phyloP scores from a whole-genome alignment of 2,113 vertebrate species.

The Alces alces region DNA sequence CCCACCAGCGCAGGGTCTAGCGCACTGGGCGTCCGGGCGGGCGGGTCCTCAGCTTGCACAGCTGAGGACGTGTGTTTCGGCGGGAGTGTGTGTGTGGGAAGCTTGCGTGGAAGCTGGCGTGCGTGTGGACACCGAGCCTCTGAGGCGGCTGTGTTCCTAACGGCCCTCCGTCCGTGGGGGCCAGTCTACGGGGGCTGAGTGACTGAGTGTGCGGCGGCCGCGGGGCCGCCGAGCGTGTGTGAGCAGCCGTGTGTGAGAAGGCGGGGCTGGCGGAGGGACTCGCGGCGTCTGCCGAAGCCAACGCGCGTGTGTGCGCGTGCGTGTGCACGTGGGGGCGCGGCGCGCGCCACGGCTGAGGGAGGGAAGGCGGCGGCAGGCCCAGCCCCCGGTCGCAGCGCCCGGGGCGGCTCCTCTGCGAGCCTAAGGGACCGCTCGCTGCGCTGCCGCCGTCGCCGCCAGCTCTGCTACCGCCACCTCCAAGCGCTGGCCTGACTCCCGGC shows the following conservation, averaged over 20 bases:
- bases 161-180: not conserved
- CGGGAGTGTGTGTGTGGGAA: not conserved
- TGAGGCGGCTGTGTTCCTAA: not conserved
- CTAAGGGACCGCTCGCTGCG: not conserved
- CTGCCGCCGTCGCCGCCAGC: not conserved
- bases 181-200: not conserved
- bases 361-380: not conserved
- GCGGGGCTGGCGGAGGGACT: not conserved
- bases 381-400: conserved; percentile 27
- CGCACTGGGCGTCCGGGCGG: not conserved
- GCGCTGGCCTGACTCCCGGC: not conserved
- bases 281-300: not conserved
- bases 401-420: conserved; percentile 36
- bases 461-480: not conserved
- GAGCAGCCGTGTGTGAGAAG: not conserved
- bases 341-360: not conserved
- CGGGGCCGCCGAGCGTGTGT: not conserved
- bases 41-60: not conserved
- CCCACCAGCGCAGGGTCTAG: not conserved
- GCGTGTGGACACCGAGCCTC: not conserved
- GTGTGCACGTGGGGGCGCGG: conserved; percentile 2
- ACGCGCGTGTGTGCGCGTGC: not conserved
- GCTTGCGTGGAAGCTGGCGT: not conserved
- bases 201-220: not conserved
- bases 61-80: not conserved